Evolutionary conservation across 2,888 invertebrate genomes (phyloP).

Genomic region (Axea sp.): DNA sequence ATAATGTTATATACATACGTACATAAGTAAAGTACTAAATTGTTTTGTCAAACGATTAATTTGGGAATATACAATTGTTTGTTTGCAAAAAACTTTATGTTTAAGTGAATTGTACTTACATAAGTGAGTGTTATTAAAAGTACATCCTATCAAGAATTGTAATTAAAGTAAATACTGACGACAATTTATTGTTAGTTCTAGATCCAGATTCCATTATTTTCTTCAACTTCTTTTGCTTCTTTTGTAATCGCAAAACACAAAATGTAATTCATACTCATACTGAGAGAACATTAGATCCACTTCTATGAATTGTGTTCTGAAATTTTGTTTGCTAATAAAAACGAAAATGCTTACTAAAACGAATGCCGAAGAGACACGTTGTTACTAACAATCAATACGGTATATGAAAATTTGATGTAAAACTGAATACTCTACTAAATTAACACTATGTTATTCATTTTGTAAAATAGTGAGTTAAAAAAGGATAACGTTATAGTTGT

Average conservation of each 20-base stretch:
- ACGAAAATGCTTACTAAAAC: no score
- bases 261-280: slow-evolving; percentile 40
- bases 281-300: not conserved
- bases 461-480: no score
- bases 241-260: slow-evolving; percentile 42
- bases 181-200: slow-evolving; percentile 2
- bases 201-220: slow-evolving; percentile 38
- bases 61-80: not conserved
- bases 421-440: no score
- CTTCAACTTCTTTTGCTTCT: slow-evolving; percentile 17
- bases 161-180: slow-evolving; percentile 5
- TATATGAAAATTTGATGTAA: no score
- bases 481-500: no score
- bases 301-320: slow-evolving; percentile 7
- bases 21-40: not conserved
- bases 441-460: no score
- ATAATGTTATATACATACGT: not conserved
- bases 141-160: slow-evolving; percentile 10
- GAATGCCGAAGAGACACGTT: no score
- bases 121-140: slow-evolving; percentile 13
- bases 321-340: no score
- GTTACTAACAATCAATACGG: no score
- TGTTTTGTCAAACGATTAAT: slow-evolving; percentile 13
- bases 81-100: not conserved
- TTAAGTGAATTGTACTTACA: slow-evolving; percentile 6